A percentile compares a stretch with the other conserved stretches of the same genome.
phyloP scores from a whole-genome alignment of 1,140 invertebrate genomes.

The Ladona fulva region DNA sequence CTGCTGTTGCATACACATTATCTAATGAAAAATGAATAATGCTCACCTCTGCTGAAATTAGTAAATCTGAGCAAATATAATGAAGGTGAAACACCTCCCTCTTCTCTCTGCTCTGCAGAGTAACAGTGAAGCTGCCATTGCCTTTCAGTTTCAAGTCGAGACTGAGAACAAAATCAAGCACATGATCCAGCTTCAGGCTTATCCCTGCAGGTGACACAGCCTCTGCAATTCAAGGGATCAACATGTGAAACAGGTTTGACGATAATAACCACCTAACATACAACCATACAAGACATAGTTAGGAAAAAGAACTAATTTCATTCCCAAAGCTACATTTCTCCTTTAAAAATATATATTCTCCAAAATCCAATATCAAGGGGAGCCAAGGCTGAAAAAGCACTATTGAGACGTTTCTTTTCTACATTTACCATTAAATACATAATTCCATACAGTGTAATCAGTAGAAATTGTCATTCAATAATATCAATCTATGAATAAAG shows the following conservation, averaged over 20 bases:
- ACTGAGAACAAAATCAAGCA: slow-evolving; percentile 64
- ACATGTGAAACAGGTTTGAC: neutral
- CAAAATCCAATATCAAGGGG: no score
- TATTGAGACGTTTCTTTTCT: no score
- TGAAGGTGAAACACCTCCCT: slow-evolving; percentile 69
- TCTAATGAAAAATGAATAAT: slow-evolving; percentile 13
- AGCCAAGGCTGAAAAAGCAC: no score
- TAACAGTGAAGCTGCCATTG: slow-evolving; percentile 72
- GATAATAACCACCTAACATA: no score
- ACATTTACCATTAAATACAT: no score
- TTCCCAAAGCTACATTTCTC: no score
- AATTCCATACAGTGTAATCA: no score
- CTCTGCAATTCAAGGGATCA: slow-evolving; percentile 38
- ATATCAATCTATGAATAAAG: no score
- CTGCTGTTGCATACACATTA: neutral
- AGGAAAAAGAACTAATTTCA: no score
- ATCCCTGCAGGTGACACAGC: slow-evolving; percentile 54
- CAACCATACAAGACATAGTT: no score
- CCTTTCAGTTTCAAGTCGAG: slow-evolving; percentile 57
- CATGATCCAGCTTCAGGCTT: slow-evolving; percentile 58
- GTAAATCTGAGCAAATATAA: slow-evolving; percentile 65
- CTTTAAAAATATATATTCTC: no score
- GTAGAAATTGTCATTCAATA: no score
- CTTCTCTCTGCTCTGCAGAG: slow-evolving; percentile 65
- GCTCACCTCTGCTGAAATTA: slow-evolving; percentile 61